Base-by-base conservation (phyloP, 2,113 vertebrate genomes). In the Haplochromis burtoni region DNA sequence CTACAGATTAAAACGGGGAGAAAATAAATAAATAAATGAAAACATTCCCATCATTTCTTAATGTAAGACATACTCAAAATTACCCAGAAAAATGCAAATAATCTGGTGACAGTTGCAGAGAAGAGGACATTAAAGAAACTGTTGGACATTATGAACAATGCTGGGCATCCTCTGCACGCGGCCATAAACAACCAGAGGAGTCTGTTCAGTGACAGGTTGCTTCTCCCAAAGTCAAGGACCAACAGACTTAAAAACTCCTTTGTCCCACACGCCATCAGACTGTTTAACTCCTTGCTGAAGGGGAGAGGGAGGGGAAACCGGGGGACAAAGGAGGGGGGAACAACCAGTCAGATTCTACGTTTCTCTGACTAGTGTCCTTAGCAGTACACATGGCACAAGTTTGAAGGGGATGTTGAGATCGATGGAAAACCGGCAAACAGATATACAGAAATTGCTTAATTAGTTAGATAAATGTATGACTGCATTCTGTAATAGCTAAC, bases 261-360 rank as follows among this genome's bases (percentile, higher is more conserved):
- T 19, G 16, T 33, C 29, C 59, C 59, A 61, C 29, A 61, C 2
- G 5, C 59, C 59, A 63, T 63, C 59, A 63, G 1, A 63, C 59
- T 63, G 29, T 33, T 63, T 33, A 63, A 1, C 59, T 33, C 59
- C 14, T 61, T 5, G 0, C 16, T 33, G 29, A 1, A 33, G 16
- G 29, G 29, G 29, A 63, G 51, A 33, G 9, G 59, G 29, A 63
- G 59, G 29, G 0, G 59, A 7, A 19, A 11, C 59, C 0, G 0
- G 9, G 5, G 5, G 29, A 61, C 5, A 33, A 61, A 33, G 3
- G 57, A 33, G 9, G 57, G 29, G 16, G 9, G 16, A 7, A 61
- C 29, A 61, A 61, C 16, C 40, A 73, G 8, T 73, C 40, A 45
- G 21, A 26, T 45, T 45, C 21, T 26, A 45, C 8, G 10, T 26